phyloP scores from a whole-genome alignment of 2,797 vertebrate species.

The Hapalemur alaotrensis region DNA sequence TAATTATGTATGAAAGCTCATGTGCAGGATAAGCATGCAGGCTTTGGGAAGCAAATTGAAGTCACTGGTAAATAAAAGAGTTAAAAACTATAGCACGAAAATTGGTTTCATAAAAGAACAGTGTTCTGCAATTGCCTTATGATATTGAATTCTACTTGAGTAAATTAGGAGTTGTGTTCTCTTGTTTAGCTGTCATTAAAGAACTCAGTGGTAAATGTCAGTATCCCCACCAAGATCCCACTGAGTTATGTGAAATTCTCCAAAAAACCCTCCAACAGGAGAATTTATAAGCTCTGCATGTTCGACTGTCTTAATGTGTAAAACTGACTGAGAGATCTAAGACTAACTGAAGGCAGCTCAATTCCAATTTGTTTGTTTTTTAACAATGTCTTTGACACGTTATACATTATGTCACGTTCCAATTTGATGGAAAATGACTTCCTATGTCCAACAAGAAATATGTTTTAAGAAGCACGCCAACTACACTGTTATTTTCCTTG shows the following conservation, averaged over 20 bases:
- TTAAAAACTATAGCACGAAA: slow-evolving; percentile 61
- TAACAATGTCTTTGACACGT: slow-evolving; percentile 50
- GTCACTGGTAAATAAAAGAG: slow-evolving; percentile 35
- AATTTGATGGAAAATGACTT: slow-evolving; percentile 72
- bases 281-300: slow-evolving; percentile 59
- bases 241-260: slow-evolving; percentile 61
- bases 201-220: slow-evolving; percentile 50
- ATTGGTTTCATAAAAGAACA: slow-evolving; percentile 54
- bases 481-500: slow-evolving; percentile 57
- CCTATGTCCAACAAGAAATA: slow-evolving; percentile 74
- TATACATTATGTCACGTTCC: slow-evolving; percentile 63
- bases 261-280: slow-evolving; percentile 59
- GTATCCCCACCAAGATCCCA: slow-evolving; percentile 57
- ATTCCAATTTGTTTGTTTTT: slow-evolving; percentile 65
- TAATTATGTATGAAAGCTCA: background rate
- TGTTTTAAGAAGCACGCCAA: slow-evolving; percentile 57
- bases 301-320: slow-evolving; percentile 39
- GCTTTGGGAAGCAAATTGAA: slow-evolving; percentile 40
- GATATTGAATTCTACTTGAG: slow-evolving; percentile 63
- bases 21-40: background rate
- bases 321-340: slow-evolving; percentile 61
- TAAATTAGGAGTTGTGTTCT: slow-evolving; percentile 69
- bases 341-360: background rate
- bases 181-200: slow-evolving; percentile 71
- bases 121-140: slow-evolving; percentile 50